Base-by-base conservation (phyloP, 2,113 vertebrate genomes). In the Lepisosteus osseus region DNA sequence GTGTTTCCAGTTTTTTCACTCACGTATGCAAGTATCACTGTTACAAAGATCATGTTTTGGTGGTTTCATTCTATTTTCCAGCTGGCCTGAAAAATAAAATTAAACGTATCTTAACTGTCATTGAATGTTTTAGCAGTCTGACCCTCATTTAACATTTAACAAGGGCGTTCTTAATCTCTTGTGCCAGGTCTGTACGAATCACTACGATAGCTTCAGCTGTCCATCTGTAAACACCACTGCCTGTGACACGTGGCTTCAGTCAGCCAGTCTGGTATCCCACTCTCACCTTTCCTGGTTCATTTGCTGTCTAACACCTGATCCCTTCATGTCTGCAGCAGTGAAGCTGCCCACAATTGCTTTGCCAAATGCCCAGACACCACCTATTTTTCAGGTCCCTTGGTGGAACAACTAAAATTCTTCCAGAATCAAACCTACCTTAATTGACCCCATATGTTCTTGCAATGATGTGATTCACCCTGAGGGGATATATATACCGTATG, bases 311-410 rank as follows among this genome's bases (percentile, higher is more conserved):
- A 88, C 87, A 90, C 87, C 89, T 90, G 89, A 91, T 90, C 88
- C 84, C 76, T 84, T 85, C 82, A 82, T 82, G 86, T 84, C 74
- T 68, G 83, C 84, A 77, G 83, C 85, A 81, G 67, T 9, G 61
- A 75, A 84, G 79, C 83, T 85, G 87, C 85, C 85, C 84, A 83
- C 84, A 80, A 84, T 85, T 86, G 77, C 83, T 78, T 81, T 80
- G 86, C 88, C 89, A 91, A 91, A 90, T 90, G 87, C 88, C 86
- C 86, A 80, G 85, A 87, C 88, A 90, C 89, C 88, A 89, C 86
- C 87, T 89, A 83, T 90, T 85, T 85, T 81, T 83, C 80, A 73
- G 82, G 75, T 85, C 85, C 74, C 82, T 41, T 87, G 84, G 85
- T 84, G 79, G 86, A 85, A 82, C 83, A 79, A 78, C 83, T 89